These are phyloP conservation scores for Potorous gilbertii DNA, from an alignment of 2,797 vertebrate species.

Conservation along the genomic window DNA sequence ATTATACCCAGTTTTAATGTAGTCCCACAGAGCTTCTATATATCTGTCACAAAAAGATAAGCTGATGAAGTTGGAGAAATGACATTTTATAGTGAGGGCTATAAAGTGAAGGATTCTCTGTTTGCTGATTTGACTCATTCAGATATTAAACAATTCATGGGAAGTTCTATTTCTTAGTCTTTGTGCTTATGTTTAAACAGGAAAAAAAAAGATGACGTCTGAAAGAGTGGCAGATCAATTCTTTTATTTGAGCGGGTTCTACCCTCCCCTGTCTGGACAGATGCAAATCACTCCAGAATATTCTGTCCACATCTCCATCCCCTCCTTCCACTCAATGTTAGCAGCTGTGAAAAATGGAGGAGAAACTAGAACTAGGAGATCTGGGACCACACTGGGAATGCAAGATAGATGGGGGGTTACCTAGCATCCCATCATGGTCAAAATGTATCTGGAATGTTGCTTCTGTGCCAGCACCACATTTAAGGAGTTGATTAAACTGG, in stretches of 20 bases:
- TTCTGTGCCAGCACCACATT: not conserved
- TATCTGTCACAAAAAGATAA: not conserved
- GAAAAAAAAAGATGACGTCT: not conserved
- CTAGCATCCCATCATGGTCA: not conserved
- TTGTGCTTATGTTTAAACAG: not conserved
- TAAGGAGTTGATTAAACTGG: not conserved
- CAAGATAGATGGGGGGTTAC: not conserved
- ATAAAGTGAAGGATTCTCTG: not conserved
- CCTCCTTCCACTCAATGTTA: not conserved
- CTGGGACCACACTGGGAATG: slow-evolving; percentile 2
- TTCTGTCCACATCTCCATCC: not conserved
- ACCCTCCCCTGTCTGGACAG: not conserved
- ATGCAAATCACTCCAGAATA: not conserved
- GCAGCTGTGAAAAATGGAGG: not conserved
- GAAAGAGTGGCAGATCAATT: not conserved
- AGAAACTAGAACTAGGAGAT: slow-evolving; percentile 1
- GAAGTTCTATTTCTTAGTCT: not conserved
- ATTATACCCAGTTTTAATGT: not conserved
- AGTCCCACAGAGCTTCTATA: not conserved
- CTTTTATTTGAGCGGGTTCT: not conserved
- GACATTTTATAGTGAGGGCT: not conserved
- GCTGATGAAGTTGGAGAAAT: not conserved
- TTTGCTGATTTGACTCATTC: not conserved
- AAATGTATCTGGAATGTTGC: not conserved
- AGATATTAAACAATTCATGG: not conserved